Percentiles rank a stretch among this genome's conserved stretches.
Evolutionary conservation across 2,113 vertebrate species (phyloP).

Genomic region (Zosterops pallidus): DNA sequence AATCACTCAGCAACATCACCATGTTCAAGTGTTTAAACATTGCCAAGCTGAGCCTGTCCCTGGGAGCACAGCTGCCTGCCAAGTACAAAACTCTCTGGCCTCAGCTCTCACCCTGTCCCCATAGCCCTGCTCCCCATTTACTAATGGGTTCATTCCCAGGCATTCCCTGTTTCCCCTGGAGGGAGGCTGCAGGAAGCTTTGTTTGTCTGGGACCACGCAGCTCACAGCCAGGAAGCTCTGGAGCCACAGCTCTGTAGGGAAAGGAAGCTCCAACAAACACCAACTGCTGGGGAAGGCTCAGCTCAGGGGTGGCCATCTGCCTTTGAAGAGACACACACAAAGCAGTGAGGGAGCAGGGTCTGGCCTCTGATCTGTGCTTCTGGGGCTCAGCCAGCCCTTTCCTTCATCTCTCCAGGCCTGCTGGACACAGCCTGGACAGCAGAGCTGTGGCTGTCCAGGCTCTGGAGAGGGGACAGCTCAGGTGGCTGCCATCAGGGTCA

Average conservation of each 20-base stretch:
- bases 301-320: background rate
- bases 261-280: conserved; percentile 24
- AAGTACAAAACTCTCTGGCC: background rate
- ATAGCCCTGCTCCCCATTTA: background rate
- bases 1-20: background rate
- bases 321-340: background rate
- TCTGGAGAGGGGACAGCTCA: background rate
- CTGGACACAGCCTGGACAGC: background rate
- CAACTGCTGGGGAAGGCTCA: background rate
- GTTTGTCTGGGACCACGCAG: background rate
- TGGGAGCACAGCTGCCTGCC: background rate
- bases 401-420: background rate
- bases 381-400: background rate
- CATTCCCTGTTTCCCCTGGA: background rate
- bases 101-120: background rate
- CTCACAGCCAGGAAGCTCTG: background rate
- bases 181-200: background rate
- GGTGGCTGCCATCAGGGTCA: background rate
- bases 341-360: background rate
- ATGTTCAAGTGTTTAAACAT: background rate
- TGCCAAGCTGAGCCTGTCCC: background rate
- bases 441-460: rapidly evolving
- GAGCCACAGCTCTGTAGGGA: background rate
- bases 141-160: background rate
- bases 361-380: background rate